phyloP scores from a whole-genome alignment of 2,888 invertebrate genomes.

The Himalopsyche japonica region DNA sequence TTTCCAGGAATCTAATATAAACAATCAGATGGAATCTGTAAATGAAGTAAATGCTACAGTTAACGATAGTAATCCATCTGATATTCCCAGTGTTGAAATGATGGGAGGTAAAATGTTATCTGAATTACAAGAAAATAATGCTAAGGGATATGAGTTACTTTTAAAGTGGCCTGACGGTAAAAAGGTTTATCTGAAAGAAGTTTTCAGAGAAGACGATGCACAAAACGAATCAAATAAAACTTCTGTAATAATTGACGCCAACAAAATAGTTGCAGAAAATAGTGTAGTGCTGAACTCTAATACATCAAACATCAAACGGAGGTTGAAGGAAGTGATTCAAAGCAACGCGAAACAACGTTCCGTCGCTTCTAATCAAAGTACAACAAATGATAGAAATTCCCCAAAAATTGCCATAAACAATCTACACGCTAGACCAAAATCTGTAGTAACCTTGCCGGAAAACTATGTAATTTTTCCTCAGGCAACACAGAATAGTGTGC shows the following conservation, averaged over 20 bases:
- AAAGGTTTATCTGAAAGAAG: slow-evolving; percentile 39
- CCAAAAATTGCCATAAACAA: background rate
- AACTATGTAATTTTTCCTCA: slow-evolving; percentile 24
- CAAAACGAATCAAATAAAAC: background rate
- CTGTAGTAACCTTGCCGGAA: slow-evolving; percentile 7
- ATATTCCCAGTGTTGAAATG: slow-evolving; percentile 2
- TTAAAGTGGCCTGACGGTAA: slow-evolving; percentile 39
- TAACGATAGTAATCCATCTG: background rate
- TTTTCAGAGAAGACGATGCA: slow-evolving; percentile 32
- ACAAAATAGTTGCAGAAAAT: background rate
- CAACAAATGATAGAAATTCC: background rate
- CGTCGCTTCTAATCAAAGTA: background rate
- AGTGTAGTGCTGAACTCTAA: slow-evolving; percentile 13
- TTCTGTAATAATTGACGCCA: slow-evolving; percentile 25
- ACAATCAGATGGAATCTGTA: background rate
- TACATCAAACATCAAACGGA: slow-evolving; percentile 42
- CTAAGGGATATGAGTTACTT: slow-evolving; percentile 33
- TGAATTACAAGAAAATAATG: background rate
- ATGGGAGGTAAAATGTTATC: slow-evolving; percentile 5
- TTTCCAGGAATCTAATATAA: background rate
- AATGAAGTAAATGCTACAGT: background rate
- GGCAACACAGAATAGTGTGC: background rate
- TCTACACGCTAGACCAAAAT: background rate
- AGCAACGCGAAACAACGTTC: slow-evolving; percentile 10
- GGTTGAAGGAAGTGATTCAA: slow-evolving; percentile 34